Base-by-base conservation (phyloP, 2,797 vertebrate species). In the Enteromius fasciolatus region DNA sequence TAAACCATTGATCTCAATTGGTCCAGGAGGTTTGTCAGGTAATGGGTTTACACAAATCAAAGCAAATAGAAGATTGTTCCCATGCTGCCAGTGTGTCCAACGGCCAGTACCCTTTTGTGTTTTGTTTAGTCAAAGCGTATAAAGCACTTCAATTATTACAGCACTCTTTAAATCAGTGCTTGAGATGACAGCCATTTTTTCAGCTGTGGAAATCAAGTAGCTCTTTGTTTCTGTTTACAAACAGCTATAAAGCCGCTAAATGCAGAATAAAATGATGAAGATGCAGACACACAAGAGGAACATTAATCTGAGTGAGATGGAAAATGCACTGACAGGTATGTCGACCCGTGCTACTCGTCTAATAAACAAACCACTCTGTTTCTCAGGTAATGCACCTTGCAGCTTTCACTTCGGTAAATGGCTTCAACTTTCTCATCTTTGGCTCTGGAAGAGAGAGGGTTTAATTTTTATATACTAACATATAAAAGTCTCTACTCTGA, bases 1-100 rank as follows among this genome's bases (percentile, higher is more conserved):
- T 91, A 91, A 92, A 83, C 86, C 89, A 92, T 94, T 93, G 91
- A 93, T 94, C 92, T 93, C 84, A 76, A 82, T 83, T 63, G 77
- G 83, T 73, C 77, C 86, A 73, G 85, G 83, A 81, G 44, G 82
- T 86, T 90, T 92, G 92, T 91, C 90, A 80, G 10, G 68, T 31
- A 89, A 92, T 87, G 67, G 87, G 74, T 89, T 92, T 80, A 87
- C 87, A 91, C 92, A 90, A 92, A 93, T 93, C 88, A 89, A 90
- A 78, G 86, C 87, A 87, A 91, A 91, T 52, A 83, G 85, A 83
- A 87, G 86, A 89, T 86, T 88, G 85, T 88, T 91, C 59, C 41
- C 61, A 59, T 80, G 86, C 86, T 91, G 90, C 90, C 88, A 89
- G 90, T 64, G 80, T 84, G 86, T 89, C 89, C 83, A 86, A 90